Evolutionary conservation across 2,797 vertebrate species (phyloP), one percentile per base, ranked within the genome.

Genomic region (Mormyrops attenuatus): DNA sequence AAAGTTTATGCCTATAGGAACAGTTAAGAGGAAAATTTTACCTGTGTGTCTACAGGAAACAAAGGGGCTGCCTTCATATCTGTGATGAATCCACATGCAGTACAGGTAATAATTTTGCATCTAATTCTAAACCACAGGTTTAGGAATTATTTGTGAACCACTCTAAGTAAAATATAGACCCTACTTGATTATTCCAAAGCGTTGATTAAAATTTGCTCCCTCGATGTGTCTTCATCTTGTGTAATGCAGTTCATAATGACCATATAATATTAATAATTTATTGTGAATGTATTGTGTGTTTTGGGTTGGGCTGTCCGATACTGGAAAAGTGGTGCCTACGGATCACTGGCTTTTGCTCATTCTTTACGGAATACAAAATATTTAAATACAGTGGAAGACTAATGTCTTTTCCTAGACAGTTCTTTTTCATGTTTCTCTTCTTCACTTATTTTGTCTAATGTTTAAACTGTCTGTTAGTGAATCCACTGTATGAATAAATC

Each of bases 1-100:
- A 44, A 13, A 13, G 11, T 66, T 44, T 47, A 41, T 20, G 41
- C 15, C 41, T 22, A 26, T 22, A 15, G 22, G 2, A n/a, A 38
- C 41, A 47, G n/a, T 88, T 41, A 66, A 63, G 9, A 11, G 20
- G 15, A 47, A 15, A 0, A 6, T 88, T 44, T 47, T 0, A 55
- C 5, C n/a, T 63, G 20, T 73, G 50, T 49, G 17, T 38, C 9
- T 4, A 5, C 89, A 97, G 96, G 92, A 97, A 96, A 90, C 93
- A 91, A 17, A 90, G 93, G 89, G 96, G 96, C 50, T 91, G 92
- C 26, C 90, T 93, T 2, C 92, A 94, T 0, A 90, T 96, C 88
- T 96, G 93, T 66, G 95, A 96, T 88, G 96, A 97, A 91, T 96
- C 96, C 0, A 77, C 94, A 41, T 93, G 94, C 92, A 96, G 94